Conservation (phyloP, 2,888 invertebrate species). For the Aporophyla nigra region DNA sequence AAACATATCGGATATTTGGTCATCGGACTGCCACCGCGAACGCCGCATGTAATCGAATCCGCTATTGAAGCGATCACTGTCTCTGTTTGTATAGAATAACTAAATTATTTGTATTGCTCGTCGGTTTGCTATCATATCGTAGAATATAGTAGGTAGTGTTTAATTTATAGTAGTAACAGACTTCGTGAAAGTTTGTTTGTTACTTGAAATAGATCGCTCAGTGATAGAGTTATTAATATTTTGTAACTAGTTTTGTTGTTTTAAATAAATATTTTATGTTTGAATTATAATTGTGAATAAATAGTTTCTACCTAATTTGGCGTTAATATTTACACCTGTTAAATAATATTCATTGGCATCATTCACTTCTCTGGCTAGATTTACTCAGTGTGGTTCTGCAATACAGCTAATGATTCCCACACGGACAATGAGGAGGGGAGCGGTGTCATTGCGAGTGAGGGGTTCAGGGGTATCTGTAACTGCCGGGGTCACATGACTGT, state of each 20-base stretch:
- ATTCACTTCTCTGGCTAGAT: conserved; percentile 24
- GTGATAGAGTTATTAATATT: conserved; percentile 4
- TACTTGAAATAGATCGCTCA: conserved; percentile 17
- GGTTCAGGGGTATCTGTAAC: conserved; percentile 13
- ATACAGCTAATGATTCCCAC: conserved; percentile 56
- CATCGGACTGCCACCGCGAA: conserved; percentile 77
- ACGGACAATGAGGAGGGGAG: conserved; percentile 47
- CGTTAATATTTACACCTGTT: not conserved
- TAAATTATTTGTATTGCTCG: conserved; percentile 74
- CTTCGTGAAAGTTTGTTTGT: conserved; percentile 10
- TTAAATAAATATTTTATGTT: not conserved
- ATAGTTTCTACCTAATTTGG: not conserved
- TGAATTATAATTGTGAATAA: not conserved
- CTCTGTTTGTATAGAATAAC: conserved; percentile 75
- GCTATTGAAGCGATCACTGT: conserved; percentile 76
- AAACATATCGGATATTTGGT: conserved; percentile 81
- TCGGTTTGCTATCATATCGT: conserved; percentile 57
- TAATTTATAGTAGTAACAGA: conserved; percentile 30
- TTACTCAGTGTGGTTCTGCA: conserved; percentile 30
- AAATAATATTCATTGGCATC: conserved; percentile 10
- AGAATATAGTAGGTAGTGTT: conserved; percentile 26
- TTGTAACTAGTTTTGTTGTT: conserved; percentile 3
- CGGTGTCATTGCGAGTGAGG: conserved; percentile 39
- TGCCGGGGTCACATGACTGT: too few species aligned
- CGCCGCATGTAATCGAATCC: conserved; percentile 83